These are phyloP conservation scores for Lepidostoma basale DNA, from an alignment of 1,140 invertebrate species.

Conservation along the genomic window DNA sequence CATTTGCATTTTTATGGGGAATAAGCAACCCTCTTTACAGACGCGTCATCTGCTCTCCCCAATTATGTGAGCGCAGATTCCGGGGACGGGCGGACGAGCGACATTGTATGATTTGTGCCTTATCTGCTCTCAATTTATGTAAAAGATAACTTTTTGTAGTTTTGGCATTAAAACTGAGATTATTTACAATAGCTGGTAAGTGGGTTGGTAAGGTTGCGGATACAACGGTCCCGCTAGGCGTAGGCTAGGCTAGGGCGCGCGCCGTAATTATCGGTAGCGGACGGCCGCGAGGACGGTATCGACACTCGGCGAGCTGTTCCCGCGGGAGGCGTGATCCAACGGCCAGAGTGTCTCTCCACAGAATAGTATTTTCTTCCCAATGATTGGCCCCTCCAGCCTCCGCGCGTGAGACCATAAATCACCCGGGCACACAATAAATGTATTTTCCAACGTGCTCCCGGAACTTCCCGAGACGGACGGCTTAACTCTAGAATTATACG, in stretches of 20 bases:
- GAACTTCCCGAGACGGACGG: constrained; percentile 34
- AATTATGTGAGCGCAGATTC: too few relatives aligned
- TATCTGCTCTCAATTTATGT: too few relatives aligned
- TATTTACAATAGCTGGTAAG: too few relatives aligned
- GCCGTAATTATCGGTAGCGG: too few relatives aligned
- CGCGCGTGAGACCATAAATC: constrained; percentile 43
- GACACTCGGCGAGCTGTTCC: constrained; percentile 38
- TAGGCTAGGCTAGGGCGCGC: too few relatives aligned
- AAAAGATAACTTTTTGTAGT: too few relatives aligned
- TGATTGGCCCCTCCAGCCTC: constrained; percentile 43
- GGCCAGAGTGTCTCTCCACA: constrained; percentile 44
- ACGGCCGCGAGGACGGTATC: too few relatives aligned
- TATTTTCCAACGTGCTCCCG: constrained; percentile 45
- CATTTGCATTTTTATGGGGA: constrained; percentile 45
- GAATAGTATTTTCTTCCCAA: constrained; percentile 47
- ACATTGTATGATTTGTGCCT: too few relatives aligned
- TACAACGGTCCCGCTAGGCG: too few relatives aligned
- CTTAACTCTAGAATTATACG: constrained; percentile 36
- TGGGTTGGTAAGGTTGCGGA: too few relatives aligned
- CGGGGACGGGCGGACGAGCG: too few relatives aligned
- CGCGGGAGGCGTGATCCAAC: constrained; percentile 27
- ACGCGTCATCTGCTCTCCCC: constrained; percentile 4
- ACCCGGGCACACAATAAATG: constrained; percentile 46
- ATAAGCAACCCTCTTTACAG: constrained; percentile 19
- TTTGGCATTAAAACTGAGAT: too few relatives aligned